A percentile compares a stretch with the other conserved stretches of the same genome.
Evolutionary conservation across 2,888 invertebrate genomes (phyloP).

Genomic region (Cataglyphis altisquamis): DNA sequence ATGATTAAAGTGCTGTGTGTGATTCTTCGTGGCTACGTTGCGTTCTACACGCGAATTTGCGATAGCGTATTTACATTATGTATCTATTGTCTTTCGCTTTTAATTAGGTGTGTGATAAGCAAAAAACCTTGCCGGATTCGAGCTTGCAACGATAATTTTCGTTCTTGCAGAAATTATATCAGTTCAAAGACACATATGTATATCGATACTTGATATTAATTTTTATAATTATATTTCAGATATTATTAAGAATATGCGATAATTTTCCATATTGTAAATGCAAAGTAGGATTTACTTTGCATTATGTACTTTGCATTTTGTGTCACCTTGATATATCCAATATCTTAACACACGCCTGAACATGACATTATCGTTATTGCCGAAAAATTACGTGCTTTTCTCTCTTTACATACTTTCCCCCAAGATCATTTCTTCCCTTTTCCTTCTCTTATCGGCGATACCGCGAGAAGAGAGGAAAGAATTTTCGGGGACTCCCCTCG

Average conservation of each 20-base stretch:
- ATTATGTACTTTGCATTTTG: neutral
- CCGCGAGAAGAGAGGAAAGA: neutral
- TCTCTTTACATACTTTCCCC: neutral
- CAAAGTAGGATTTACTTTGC: neutral
- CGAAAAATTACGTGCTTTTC: neutral
- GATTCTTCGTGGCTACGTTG: conserved; percentile 13
- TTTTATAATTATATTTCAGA: neutral
- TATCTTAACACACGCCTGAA: neutral
- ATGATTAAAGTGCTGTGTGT: conserved; percentile 26
- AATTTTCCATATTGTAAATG: neutral
- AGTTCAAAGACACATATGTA: neutral
- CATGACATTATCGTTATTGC: neutral
- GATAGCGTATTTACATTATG: neutral
- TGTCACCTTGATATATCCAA: neutral
- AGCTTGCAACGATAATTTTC: neutral
- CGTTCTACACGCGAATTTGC: conserved; percentile 10
- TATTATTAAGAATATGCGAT: neutral
- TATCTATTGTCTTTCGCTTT: conserved; percentile 1
- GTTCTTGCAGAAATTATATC: neutral
- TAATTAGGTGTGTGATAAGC: neutral
- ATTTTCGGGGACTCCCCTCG: neutral
- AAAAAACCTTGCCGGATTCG: neutral
- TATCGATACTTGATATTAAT: neutral
- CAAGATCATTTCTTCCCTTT: neutral
- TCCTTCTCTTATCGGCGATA: neutral